These are phyloP conservation scores for Rattus norvegicus DNA, from an alignment of 2,113 vertebrate species.

Conservation along the genomic window DNA sequence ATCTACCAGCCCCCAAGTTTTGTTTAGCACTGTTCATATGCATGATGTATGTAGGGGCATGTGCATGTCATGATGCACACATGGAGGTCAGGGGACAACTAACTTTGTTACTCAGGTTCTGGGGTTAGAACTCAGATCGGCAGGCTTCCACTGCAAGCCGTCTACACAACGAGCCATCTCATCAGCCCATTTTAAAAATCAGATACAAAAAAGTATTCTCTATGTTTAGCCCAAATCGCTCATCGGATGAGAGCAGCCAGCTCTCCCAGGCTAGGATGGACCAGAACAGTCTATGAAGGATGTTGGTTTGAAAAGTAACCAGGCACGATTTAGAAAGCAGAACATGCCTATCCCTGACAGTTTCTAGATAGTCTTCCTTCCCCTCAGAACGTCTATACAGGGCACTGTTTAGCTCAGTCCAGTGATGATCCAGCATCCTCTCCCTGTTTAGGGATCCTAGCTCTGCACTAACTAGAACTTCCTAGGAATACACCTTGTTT, in stretches of 20 bases:
- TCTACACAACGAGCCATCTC: neutral
- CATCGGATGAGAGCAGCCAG: neutral
- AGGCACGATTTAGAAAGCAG: conserved; percentile 35
- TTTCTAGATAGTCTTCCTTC: neutral
- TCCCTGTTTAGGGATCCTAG: neutral
- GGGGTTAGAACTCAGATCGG: neutral
- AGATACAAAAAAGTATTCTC: neutral
- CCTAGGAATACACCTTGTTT: neutral
- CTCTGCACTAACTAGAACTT: neutral
- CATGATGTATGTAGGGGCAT: neutral
- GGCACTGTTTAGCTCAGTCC: neutral
- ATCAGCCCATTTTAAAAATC: neutral
- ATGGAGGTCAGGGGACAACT: neutral
- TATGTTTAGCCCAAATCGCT: neutral
- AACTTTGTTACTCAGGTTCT: neutral
- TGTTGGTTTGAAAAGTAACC: neutral
- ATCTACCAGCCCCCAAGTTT: neutral
- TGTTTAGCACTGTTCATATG: neutral
- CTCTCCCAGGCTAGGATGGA: too few relatives aligned
- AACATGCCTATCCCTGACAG: neutral
- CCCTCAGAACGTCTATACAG: neutral
- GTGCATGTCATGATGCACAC: neutral
- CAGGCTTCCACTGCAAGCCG: neutral
- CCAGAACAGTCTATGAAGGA: neutral
- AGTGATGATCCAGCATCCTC: neutral